Conservation (phyloP, 2,888 invertebrate species). For the Euzetes globulus region DNA sequence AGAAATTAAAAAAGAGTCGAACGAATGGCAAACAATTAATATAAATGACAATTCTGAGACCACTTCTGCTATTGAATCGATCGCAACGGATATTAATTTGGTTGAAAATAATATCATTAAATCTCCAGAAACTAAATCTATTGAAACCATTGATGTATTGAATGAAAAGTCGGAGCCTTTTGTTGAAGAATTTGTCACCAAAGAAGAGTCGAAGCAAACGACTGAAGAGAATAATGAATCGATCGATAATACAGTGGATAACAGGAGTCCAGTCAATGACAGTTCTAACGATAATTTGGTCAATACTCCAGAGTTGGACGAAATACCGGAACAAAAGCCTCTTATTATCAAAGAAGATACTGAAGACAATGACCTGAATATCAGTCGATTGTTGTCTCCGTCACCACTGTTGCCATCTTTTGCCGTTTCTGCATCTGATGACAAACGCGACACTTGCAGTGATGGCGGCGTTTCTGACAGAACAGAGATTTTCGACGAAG, state of each 20-base stretch:
- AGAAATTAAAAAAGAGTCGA: constrained; percentile 3
- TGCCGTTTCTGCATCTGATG: constrained; percentile 3
- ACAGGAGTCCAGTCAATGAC: not conserved
- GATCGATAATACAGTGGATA: not conserved
- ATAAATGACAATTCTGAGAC: not conserved
- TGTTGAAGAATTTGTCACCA: not conserved
- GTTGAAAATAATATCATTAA: not conserved
- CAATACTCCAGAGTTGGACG: not conserved
- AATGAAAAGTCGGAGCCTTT: not conserved
- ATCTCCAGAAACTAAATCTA: not conserved
- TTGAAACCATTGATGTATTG: not conserved
- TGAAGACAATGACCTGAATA: not conserved
- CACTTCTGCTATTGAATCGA: not conserved
- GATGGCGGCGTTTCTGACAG: constrained; percentile 28
- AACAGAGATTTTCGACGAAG: constrained; percentile 28
- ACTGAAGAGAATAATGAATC: not conserved
- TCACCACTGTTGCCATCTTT: constrained; percentile 8
- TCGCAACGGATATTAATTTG: not conserved
- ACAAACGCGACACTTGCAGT: constrained; percentile 30
- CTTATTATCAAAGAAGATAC: not conserved
- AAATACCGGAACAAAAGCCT: not conserved
- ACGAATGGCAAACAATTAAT: not conserved
- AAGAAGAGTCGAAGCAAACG: not conserved
- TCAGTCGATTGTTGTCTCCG: constrained; percentile 4
- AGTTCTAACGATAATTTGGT: not conserved